phyloP scores from a whole-genome alignment of 2,113 vertebrate genomes.

The Bombycilla garrulus region DNA sequence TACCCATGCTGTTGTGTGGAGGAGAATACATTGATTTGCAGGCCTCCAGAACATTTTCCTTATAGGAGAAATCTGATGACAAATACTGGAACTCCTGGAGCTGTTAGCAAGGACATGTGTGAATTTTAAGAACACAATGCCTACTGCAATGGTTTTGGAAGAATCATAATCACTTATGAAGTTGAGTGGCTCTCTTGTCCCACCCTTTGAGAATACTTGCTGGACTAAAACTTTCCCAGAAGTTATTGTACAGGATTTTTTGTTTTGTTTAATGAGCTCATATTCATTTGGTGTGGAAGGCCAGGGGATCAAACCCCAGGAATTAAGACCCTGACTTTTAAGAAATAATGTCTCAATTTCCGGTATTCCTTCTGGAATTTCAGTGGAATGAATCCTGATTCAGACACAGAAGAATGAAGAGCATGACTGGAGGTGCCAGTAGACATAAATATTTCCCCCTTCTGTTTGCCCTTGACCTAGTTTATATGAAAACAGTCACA shows the following conservation, averaged over 20 bases:
- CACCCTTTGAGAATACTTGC: background rate
- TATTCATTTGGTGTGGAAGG: background rate
- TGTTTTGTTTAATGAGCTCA: background rate
- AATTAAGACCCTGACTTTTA: background rate
- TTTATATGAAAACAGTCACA: background rate
- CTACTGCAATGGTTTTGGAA: background rate
- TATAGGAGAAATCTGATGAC: background rate
- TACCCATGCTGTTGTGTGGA: rapidly evolving
- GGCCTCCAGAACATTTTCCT: background rate
- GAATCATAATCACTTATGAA: background rate
- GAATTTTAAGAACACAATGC: background rate
- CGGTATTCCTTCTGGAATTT: background rate
- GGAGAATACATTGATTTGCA: background rate
- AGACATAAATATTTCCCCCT: background rate
- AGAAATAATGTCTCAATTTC: background rate
- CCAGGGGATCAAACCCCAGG: background rate
- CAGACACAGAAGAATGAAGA: background rate
- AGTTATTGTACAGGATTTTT: background rate
- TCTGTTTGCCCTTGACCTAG: background rate
- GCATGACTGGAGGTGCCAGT: rapidly evolving
- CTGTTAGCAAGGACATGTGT: background rate
- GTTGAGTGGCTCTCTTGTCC: background rate
- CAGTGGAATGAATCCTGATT: background rate
- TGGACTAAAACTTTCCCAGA: background rate
- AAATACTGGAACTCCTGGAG: background rate